Evolutionary conservation across 2,888 invertebrate species (phyloP).

Genomic region (Helleia helle): DNA sequence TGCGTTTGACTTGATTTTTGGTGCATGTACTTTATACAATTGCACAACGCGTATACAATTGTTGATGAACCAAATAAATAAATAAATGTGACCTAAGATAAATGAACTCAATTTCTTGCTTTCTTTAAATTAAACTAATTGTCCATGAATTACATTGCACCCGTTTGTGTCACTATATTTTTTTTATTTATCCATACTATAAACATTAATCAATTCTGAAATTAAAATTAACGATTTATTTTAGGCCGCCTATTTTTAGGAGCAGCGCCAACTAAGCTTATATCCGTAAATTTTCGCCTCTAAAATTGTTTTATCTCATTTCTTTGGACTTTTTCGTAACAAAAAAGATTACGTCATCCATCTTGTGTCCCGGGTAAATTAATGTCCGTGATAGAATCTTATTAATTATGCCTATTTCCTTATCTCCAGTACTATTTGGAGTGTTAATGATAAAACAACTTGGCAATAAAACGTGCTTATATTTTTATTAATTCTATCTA

Average conservation of each 20-base stretch:
- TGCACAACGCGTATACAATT: no score
- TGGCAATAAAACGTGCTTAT: background rate
- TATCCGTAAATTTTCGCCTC: constrained; percentile 50
- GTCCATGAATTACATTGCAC: no score
- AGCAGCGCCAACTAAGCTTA: constrained; percentile 7
- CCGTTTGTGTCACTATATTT: no score
- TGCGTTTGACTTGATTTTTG: no score
- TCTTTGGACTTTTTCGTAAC: constrained; percentile 55
- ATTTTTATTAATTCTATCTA: background rate
- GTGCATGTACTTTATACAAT: no score
- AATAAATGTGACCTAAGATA: no score
- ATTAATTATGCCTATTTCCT: constrained; percentile 23
- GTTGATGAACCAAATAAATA: no score
- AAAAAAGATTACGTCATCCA: constrained; percentile 59
- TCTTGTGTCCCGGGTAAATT: constrained; percentile 43
- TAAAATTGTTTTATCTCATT: constrained; percentile 57
- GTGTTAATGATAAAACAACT: constrained; percentile 6
- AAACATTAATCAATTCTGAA: no score
- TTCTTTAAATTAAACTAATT: no score
- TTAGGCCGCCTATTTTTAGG: background rate
- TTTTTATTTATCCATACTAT: no score
- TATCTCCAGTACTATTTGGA: constrained; percentile 6
- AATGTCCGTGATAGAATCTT: constrained; percentile 33
- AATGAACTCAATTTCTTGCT: no score
- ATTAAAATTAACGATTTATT: constrained; percentile 35